Conservation (phyloP, 2,888 invertebrate genomes). For the Drosophila flavopinicola region DNA sequence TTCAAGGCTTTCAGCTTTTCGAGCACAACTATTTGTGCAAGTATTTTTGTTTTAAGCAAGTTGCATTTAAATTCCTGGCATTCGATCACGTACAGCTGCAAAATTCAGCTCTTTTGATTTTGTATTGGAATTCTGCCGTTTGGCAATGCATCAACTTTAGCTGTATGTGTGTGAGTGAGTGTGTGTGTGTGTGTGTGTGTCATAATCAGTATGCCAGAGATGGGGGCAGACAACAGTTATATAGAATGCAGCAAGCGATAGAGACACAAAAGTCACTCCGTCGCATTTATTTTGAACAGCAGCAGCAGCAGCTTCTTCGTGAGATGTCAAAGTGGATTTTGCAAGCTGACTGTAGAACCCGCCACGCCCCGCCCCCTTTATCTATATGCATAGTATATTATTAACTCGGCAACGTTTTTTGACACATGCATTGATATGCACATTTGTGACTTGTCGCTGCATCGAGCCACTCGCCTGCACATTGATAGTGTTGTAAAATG, state of each 20-base stretch:
- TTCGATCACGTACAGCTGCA: constrained; percentile 31
- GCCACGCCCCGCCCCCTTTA: neutral
- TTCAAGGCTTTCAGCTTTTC: constrained; percentile 9
- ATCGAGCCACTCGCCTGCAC: constrained; percentile 34
- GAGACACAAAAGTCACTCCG: constrained; percentile 27
- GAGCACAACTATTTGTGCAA: constrained; percentile 25
- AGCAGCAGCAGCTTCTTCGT: constrained; percentile 7
- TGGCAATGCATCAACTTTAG: constrained; percentile 43
- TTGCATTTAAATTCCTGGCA: constrained; percentile 39
- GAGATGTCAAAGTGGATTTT: constrained; percentile 44
- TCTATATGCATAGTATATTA: constrained; percentile 50
- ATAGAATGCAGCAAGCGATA: neutral
- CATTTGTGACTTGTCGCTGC: constrained; percentile 71
- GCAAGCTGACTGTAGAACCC: constrained; percentile 8
- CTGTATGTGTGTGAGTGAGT: constrained; percentile 1
- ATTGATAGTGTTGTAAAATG: constrained; percentile 73
- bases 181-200: constrained; percentile 25
- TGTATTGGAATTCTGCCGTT: constrained; percentile 38
- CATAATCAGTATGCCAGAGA: constrained; percentile 52
- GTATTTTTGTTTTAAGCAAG: constrained; percentile 24
- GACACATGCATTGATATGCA: constrained; percentile 74
- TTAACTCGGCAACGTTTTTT: constrained; percentile 71
- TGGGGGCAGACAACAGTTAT: neutral
- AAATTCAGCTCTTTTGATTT: constrained; percentile 34
- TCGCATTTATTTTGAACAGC: constrained; percentile 28